phyloP scores from a whole-genome alignment of 2,888 invertebrate genomes.

The Luperina testacea region DNA sequence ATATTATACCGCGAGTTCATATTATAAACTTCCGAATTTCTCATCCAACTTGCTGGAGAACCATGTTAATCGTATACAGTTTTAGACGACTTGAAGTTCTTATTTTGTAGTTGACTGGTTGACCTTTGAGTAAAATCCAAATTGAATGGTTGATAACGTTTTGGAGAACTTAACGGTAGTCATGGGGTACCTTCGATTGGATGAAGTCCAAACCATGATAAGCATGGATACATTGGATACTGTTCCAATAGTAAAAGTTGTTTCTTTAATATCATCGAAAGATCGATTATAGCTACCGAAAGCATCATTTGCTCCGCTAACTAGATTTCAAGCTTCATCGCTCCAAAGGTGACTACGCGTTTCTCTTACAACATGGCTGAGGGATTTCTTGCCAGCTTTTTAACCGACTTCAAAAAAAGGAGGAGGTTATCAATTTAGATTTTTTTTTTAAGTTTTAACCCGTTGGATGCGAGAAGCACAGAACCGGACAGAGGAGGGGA shows the following conservation, averaged over 20 bases:
- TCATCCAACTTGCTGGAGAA: neutral
- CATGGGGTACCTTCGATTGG: neutral
- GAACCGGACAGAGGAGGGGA: too few relatives aligned
- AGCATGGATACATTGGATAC: neutral
- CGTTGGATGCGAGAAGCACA: too few relatives aligned
- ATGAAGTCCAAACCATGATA: constrained; percentile 1
- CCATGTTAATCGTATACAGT: neutral
- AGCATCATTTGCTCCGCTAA: neutral
- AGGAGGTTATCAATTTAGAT: too few relatives aligned
- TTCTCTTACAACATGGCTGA: constrained; percentile 1
- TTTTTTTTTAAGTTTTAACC: too few relatives aligned
- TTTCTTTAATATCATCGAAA: neutral
- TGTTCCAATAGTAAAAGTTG: neutral
- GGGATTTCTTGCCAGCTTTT: too few relatives aligned
- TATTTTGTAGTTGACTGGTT: neutral
- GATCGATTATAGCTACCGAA: constrained; percentile 2
- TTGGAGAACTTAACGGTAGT: too few relatives aligned
- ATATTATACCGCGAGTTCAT: constrained; percentile 21
- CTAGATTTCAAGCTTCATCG: constrained; percentile 3
- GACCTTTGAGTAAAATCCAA: neutral
- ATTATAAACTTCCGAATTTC: constrained; percentile 39
- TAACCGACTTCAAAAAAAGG: too few relatives aligned
- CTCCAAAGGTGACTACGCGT: neutral
- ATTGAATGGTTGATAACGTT: neutral
- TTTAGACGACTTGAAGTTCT: neutral